Percentiles rank a stretch among this genome's conserved stretches.
Conservation (phyloP, 35 echinoderm and acorn worm genomes). For the Holothuria glaberrima region DNA sequence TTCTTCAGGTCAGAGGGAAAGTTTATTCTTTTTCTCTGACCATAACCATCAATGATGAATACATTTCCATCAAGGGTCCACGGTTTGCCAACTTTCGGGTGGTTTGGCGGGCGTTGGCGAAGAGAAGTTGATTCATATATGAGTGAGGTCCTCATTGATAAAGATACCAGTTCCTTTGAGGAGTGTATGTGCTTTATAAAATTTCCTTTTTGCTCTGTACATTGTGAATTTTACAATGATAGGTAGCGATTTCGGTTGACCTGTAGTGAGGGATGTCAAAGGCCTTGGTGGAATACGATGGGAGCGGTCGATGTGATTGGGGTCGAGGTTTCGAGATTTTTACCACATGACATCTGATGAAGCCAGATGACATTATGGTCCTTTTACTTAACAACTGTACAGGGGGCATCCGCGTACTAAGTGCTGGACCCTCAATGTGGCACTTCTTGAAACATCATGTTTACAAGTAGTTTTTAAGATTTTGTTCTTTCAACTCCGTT, state of each 20-base stretch:
- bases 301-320: neutral
- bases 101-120: neutral
- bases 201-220: neutral
- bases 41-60: neutral
- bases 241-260: neutral
- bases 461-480: too few relatives aligned
- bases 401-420: too few relatives aligned
- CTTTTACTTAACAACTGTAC: too few relatives aligned
- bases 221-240: neutral
- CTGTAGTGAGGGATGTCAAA: neutral
- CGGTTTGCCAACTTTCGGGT: neutral
- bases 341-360: too few relatives aligned
- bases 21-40: neutral
- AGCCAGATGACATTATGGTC: too few relatives aligned
- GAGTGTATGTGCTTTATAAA: neutral
- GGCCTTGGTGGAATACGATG: neutral
- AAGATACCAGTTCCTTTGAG: neutral
- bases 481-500: too few relatives aligned
- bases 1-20: neutral
- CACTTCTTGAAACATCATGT: too few relatives aligned
- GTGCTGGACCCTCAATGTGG: too few relatives aligned
- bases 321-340: too few relatives aligned
- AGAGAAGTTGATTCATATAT: neutral
- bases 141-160: neutral
- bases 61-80: slow-evolving; percentile 5